Conservation (phyloP, 2,888 invertebrate species). For the Lasioglossum zephyrum region DNA sequence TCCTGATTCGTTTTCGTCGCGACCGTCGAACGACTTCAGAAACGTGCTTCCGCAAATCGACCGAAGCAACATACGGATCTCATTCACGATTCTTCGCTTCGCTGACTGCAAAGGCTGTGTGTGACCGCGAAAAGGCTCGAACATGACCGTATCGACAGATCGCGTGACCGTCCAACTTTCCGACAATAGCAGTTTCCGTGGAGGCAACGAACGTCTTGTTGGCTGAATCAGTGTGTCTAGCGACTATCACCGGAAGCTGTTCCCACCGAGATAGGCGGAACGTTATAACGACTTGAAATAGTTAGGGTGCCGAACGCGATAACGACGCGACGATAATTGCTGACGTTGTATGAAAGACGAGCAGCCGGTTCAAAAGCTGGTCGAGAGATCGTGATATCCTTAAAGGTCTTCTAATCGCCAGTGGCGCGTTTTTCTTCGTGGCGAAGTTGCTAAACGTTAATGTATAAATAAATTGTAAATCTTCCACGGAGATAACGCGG, state of each 20-base stretch:
- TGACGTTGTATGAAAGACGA: not conserved
- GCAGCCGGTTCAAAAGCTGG: not conserved
- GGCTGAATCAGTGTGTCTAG: not conserved
- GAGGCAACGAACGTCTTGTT: conserved; percentile 10
- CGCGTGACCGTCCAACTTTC: conserved; percentile 38
- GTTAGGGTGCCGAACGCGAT: not conserved
- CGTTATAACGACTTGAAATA: not conserved
- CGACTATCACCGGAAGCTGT: conserved; percentile 23
- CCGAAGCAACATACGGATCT: not conserved
- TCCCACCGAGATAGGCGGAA: conserved; percentile 17
- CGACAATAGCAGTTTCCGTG: conserved; percentile 20
- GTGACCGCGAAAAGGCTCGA: conserved; percentile 43
- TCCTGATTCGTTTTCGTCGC: too few relatives aligned
- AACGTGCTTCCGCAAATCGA: not conserved
- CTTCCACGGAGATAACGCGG: not conserved
- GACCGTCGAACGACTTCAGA: too few relatives aligned
- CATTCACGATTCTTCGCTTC: not conserved
- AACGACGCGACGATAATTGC: not conserved
- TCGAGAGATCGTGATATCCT: not conserved
- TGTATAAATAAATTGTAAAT: not conserved
- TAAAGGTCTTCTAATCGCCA: not conserved
- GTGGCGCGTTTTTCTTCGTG: not conserved
- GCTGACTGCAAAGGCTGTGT: not conserved
- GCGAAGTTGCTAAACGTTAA: not conserved
- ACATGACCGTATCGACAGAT: conserved; percentile 28